Base-by-base conservation (phyloP, 2,797 vertebrate genomes). In the Myripristis murdjan region DNA sequence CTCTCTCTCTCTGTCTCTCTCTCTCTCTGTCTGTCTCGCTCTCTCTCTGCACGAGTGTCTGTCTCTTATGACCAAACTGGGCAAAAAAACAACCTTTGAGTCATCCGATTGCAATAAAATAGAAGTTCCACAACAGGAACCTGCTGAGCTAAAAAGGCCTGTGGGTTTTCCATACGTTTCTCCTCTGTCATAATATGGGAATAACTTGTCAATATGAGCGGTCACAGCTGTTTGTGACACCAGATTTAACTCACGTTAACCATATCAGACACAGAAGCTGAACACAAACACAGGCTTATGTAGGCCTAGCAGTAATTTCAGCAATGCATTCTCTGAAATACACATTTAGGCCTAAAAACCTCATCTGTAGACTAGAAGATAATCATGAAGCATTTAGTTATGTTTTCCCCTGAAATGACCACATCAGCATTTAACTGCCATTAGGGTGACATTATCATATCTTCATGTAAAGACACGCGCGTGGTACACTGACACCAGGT, bases 51-150 rank as follows among this genome's bases (percentile, higher is more conserved):
- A n/a, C n/a, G n/a, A n/a, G n/a, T 46, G 43, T 57, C 62, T 26
- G 64, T 53, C 62, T 81, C 73, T 78, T 46, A 26, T 81, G 80
- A 79, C 76, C 63, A 20, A 43, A 23, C 20, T 11, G 0, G 10
- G 39, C 6, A 1, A 61, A 60, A 47, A 63, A n/a, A n/a, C 35
- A 10, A 70, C 37, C 47, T 54, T 15, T 73, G 78, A 83, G 59
- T 85, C 83, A 81, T 63, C 61, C 7, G 4, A 31, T 52, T 67
- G 59, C 24, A 61, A 39, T 61, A 48, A 59, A 47, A 75, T 44
- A 61, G 0, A 37, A 26, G 4, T 18, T 12, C 20, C 4, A 28
- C 15, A 44, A 52, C 1, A 61, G 79, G 75, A 87, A 85, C 57
- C 12, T 4, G 28, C 6, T 44, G 23, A 53, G 20, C 43, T 53